Evolutionary conservation across 1,140 invertebrate species (phyloP).

Genomic region (Zaprionus vittiger): DNA sequence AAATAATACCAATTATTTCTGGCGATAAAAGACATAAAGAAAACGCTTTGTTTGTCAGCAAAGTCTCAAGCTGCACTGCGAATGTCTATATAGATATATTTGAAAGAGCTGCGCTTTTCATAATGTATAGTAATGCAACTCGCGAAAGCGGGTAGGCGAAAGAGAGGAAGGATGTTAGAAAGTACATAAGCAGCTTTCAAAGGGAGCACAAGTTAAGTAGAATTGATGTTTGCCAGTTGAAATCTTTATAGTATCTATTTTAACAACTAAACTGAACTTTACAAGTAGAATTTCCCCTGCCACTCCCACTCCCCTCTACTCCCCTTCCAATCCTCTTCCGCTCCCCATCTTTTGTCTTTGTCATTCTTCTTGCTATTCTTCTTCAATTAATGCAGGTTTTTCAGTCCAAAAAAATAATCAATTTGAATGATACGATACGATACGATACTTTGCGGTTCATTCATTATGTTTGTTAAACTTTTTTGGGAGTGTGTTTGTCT

Average conservation of each 20-base stretch:
- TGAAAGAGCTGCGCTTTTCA: neutral
- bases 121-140: neutral
- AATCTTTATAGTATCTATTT: neutral
- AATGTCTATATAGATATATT: neutral
- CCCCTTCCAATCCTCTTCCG: too few relatives aligned
- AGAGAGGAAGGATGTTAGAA: neutral
- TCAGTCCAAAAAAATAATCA: conserved; percentile 15
- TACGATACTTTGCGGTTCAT: conserved; percentile 26
- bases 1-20: neutral
- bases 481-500: neutral
- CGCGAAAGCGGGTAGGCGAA: neutral
- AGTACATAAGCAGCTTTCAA: neutral
- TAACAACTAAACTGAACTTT: neutral
- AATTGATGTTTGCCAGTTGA: neutral
- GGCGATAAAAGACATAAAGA: neutral
- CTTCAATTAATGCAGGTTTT: conserved; percentile 1
- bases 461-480: conserved; percentile 28
- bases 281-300: neutral
- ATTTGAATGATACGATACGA: conserved; percentile 26
- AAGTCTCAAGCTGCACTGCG: neutral
- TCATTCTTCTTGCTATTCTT: neutral
- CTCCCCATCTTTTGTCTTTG: too few relatives aligned
- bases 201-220: neutral
- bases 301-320: too few relatives aligned
- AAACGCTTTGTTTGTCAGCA: neutral